Conservation (phyloP, 2,797 vertebrate genomes). For the Enteromius radiatus region DNA sequence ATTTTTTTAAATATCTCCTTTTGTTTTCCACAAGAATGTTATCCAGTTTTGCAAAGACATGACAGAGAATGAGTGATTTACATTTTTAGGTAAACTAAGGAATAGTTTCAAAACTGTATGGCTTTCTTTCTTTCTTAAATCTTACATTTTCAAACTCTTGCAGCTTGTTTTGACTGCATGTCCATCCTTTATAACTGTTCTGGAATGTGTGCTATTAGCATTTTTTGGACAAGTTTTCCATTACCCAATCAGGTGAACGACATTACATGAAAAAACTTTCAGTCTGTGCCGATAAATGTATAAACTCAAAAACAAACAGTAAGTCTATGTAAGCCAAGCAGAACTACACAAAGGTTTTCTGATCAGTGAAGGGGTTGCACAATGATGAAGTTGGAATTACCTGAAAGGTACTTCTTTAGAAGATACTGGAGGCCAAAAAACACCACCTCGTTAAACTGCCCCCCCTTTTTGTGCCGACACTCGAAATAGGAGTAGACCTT, state of each 20-base stretch:
- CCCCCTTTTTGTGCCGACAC: slow-evolving; percentile 75
- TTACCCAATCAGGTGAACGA: slow-evolving; percentile 19
- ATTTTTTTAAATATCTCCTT: neutral
- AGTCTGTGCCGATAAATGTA: neutral
- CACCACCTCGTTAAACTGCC: slow-evolving; percentile 77
- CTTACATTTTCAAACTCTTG: neutral
- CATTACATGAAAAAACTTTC: neutral
- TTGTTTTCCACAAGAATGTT: neutral
- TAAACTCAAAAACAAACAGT: slow-evolving; percentile 25
- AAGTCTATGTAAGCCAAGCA: neutral
- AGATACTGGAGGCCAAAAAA: slow-evolving; percentile 83
- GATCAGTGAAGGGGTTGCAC: neutral
- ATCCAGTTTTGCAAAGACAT: neutral
- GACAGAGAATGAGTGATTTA: neutral
- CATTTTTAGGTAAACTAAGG: neutral
- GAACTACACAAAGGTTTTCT: neutral
- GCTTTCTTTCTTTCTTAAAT: neutral
- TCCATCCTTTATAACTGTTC: neutral
- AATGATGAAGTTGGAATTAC: slow-evolving; percentile 57
- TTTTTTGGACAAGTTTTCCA: slow-evolving; percentile 10
- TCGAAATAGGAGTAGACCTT: slow-evolving; percentile 83
- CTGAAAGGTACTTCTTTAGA: slow-evolving; percentile 80
- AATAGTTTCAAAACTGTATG: neutral
- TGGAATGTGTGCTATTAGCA: neutral
- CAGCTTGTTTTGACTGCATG: slow-evolving; percentile 4